Conservation (phyloP, 1,140 invertebrate genomes). For the Periplaneta americana region DNA sequence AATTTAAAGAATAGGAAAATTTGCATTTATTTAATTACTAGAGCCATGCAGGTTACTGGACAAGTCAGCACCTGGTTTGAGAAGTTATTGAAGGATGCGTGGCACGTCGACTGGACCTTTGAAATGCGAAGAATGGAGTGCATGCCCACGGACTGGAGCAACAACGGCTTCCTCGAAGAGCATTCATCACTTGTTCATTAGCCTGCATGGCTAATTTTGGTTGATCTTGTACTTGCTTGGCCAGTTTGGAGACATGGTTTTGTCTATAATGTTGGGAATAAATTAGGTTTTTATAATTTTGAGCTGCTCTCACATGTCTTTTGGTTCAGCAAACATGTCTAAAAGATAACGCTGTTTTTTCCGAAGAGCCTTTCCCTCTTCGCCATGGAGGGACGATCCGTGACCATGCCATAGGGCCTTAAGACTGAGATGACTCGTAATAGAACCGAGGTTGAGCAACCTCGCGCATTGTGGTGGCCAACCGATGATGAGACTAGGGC, state of each 20-base stretch:
- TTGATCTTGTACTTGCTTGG: not conserved
- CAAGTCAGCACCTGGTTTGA: not conserved
- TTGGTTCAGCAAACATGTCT: conserved; percentile 13
- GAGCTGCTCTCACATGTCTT: conserved; percentile 2
- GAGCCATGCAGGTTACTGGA: not conserved
- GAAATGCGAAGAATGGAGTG: not conserved
- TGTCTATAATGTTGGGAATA: not conserved
- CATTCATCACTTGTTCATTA: not conserved
- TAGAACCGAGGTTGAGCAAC: conserved; percentile 13
- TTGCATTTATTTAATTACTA: not conserved
- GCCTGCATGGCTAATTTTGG: not conserved
- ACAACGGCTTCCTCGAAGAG: not conserved
- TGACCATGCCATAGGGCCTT: conserved; percentile 39
- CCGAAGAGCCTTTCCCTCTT: conserved; percentile 49
- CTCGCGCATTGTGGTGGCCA: conserved; percentile 12
- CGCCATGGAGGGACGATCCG: conserved; percentile 38
- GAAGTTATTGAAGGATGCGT: not conserved
- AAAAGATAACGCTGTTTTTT: conserved; percentile 44
- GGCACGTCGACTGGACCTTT: not conserved
- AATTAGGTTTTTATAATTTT: not conserved
- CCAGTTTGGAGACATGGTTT: not conserved
- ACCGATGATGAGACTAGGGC: conserved; percentile 11
- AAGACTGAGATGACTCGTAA: conserved; percentile 34
- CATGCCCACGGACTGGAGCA: not conserved
- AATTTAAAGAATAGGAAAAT: not conserved